Evolutionary conservation across 2,888 invertebrate genomes (phyloP), one percentile per base, ranked within the genome.

Genomic region (Calameuta idolon): DNA sequence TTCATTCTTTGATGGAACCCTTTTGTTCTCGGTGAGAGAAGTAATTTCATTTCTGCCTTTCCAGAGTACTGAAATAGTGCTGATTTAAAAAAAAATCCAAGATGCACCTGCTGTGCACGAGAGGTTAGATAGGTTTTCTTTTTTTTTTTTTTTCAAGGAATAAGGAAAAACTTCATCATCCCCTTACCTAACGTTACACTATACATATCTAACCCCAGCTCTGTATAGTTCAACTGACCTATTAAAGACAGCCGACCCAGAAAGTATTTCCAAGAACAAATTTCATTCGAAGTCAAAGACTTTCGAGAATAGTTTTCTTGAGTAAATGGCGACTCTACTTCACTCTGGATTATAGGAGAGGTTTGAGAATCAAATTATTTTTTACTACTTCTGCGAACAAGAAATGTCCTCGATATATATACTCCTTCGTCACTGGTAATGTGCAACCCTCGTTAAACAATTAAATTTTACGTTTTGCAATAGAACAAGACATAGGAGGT

Each of bases 171-270:
- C 74, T 35, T 33, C n/a, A 33, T 34, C n/a, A 35, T 74, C 74
- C 23, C 12, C 23, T 35, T 34, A 74, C 35, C 74, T 74, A 33
- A 12, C 33, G 37, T 35, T n/a, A 31, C 74, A 23, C 71, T 31
- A 23, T 34, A 30, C 37, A 34, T 74, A 74, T 15, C 74, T 74
- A 74, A 4, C 77, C 76, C 80, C 55, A 55, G 55, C 55, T 55
- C 23, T 15, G 55, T 55, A 55, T 15, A 55, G 55, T 55, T 55
- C 55, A 78, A 77, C 81, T 83, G 82, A 82, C 83, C 84, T 81
- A 83, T 83, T 83, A 83, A 83, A 79, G 77, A 73, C 55, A 73
- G 73, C 34, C 69, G 76, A 79, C 75, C 76, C 76, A 55, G 79
- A 75, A 79, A 35, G 35, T 35, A 33, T 34, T 74, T 23, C 37